phyloP scores from a whole-genome alignment of 2,113 vertebrate species.

The Rhegmatorhina hoffmannsi region DNA sequence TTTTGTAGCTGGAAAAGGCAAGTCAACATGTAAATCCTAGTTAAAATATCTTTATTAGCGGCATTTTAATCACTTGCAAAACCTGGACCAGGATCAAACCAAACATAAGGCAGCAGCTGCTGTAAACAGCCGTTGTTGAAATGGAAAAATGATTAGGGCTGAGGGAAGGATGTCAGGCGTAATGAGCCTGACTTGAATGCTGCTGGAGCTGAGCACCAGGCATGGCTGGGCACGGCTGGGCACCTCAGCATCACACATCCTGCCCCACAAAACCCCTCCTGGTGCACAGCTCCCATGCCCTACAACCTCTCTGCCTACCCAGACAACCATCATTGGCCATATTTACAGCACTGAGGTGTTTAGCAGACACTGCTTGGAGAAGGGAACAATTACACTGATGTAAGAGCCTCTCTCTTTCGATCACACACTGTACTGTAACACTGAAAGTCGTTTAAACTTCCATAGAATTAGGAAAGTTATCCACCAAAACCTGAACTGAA shows the following conservation, averaged over 20 bases:
- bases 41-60: constrained; percentile 70
- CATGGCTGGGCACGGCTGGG: background rate
- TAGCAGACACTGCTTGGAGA: background rate
- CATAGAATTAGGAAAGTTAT: background rate
- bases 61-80: constrained; percentile 69
- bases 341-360: background rate
- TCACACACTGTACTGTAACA: accelerated
- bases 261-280: background rate
- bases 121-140: constrained; percentile 65
- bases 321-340: accelerated
- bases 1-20: constrained; percentile 67
- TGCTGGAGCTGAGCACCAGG: background rate
- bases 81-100: constrained; percentile 56
- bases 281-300: background rate
- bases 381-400: accelerated
- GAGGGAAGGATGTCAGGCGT: constrained; percentile 34
- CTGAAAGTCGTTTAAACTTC: background rate
- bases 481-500: background rate
- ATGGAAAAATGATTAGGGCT: constrained; percentile 53
- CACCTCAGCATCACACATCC: accelerated
- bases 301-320: accelerated
- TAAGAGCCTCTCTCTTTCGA: background rate
- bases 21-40: constrained; percentile 51
- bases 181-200: constrained; percentile 12
- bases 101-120: constrained; percentile 68